Percentiles rank a stretch among this genome's conserved stretches.
Conservation (phyloP, 2,888 invertebrate species). For the Sarcophaga variegata region DNA sequence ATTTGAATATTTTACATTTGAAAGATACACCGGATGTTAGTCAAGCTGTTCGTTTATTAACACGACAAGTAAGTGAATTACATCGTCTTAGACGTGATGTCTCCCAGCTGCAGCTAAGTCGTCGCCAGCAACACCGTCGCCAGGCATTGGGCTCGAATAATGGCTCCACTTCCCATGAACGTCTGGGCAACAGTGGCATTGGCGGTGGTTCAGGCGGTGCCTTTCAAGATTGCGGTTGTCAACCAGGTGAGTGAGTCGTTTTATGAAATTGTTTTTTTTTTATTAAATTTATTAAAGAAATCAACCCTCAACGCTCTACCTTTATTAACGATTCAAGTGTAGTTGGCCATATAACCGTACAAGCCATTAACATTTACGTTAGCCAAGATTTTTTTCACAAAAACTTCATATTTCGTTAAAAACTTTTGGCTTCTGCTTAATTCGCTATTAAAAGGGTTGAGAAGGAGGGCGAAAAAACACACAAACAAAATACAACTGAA, state of each 20-base stretch:
- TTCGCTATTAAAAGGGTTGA: neutral
- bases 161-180: constrained; percentile 76
- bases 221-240: constrained; percentile 70
- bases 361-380: neutral
- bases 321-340: neutral
- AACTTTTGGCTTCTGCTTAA: neutral
- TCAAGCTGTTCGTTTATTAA: constrained; percentile 77
- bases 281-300: too few relatives aligned
- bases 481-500: too few relatives aligned
- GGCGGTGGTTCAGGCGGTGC: constrained; percentile 11
- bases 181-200: constrained; percentile 46
- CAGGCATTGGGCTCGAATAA: constrained; percentile 70
- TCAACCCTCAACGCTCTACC: neutral
- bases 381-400: neutral
- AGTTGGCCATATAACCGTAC: neutral
- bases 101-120: constrained; percentile 80
- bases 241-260: constrained; percentile 69
- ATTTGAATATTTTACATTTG: constrained; percentile 59
- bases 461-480: neutral
- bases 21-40: constrained; percentile 73
- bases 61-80: constrained; percentile 78
- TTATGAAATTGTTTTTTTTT: neutral
- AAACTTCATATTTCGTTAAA: neutral
- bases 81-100: constrained; percentile 81
- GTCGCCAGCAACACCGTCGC: constrained; percentile 80